Conservation (phyloP, 1,140 invertebrate genomes). For the Tetramorium simillimum region DNA sequence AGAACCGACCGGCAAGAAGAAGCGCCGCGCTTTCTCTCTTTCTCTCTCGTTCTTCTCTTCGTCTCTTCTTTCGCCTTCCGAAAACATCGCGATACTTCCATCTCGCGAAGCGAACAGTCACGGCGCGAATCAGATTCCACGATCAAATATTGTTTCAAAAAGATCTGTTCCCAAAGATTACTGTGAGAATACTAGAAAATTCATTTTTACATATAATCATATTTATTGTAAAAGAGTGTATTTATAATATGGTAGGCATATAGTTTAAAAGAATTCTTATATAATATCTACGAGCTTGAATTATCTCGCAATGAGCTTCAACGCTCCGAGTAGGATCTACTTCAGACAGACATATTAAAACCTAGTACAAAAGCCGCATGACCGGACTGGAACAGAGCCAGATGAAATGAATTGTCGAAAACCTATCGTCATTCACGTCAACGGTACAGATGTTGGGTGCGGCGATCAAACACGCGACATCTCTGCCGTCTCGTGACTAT, state of each 20-base stretch:
- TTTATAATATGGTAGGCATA: background rate
- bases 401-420: conserved; percentile 65
- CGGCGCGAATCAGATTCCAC: conserved; percentile 11
- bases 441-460: conserved; percentile 47
- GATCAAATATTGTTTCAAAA: conserved; percentile 31
- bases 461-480: conserved; percentile 65
- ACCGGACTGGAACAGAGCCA: conserved; percentile 34
- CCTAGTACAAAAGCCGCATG: conserved; percentile 55
- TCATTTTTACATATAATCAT: background rate
- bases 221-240: background rate
- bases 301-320: conserved; percentile 14
- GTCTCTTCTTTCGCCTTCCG: background rate
- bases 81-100: conserved; percentile 36
- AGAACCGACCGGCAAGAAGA: conserved; percentile 65
- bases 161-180: background rate
- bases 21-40: conserved; percentile 58
- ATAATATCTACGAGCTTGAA: background rate
- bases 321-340: background rate
- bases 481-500: conserved; percentile 58
- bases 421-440: conserved; percentile 61
- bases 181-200: background rate
- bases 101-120: background rate
- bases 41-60: background rate
- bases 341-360: conserved; percentile 55
- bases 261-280: background rate